Percentiles rank a stretch among this genome's conserved stretches.
Conservation (phyloP, 2,888 invertebrate species). For the Acrobasis suavella region DNA sequence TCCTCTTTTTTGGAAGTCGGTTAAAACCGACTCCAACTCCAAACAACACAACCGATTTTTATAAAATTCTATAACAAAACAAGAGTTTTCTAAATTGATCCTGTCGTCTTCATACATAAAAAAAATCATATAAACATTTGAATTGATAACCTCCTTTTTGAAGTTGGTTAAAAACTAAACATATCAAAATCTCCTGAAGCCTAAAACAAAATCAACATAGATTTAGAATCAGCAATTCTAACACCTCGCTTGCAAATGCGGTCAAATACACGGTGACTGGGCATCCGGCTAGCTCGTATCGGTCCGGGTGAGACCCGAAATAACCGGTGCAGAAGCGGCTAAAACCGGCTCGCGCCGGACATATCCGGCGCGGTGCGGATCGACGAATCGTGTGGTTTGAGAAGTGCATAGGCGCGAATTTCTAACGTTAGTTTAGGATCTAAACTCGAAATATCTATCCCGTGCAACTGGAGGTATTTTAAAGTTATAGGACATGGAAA, state of each 20-base stretch:
- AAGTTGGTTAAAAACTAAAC: not conserved
- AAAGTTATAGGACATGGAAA: no score
- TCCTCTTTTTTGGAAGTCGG: no score
- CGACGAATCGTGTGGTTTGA: slow-evolving; percentile 48
- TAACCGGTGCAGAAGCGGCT: slow-evolving; percentile 23
- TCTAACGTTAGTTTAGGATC: slow-evolving; percentile 15
- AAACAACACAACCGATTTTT: no score
- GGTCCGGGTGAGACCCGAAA: slow-evolving; percentile 1
- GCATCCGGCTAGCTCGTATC: slow-evolving; percentile 14
- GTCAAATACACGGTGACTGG: slow-evolving; percentile 12
- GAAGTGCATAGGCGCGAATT: slow-evolving; percentile 33
- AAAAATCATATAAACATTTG: no score
- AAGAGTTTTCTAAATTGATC: no score
- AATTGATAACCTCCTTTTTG: not conserved
- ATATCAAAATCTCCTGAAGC: not conserved
- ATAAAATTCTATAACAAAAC: no score
- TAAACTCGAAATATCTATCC: not conserved
- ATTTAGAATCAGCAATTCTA: not conserved
- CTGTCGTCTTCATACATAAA: no score
- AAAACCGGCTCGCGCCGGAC: slow-evolving; percentile 40
- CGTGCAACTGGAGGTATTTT: no score
- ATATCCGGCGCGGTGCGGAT: slow-evolving; percentile 44
- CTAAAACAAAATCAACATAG: not conserved
- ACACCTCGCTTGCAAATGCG: not conserved
- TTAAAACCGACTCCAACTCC: no score